Base-by-base conservation (phyloP, 2,888 invertebrate genomes). In the Drosophila mulleri region DNA sequence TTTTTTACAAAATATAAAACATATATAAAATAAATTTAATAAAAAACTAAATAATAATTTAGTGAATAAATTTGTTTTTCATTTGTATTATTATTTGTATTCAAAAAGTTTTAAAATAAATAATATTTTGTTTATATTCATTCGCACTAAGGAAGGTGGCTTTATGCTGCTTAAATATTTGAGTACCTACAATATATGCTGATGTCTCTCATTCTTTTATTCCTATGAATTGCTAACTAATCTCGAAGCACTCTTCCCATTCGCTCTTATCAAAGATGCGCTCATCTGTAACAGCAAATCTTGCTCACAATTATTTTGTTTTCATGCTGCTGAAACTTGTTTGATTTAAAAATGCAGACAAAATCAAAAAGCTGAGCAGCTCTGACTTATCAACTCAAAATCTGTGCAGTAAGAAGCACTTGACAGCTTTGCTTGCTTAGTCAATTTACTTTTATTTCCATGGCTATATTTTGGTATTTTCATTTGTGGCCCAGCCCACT, bases 321-420 rank as follows among this genome's bases (percentile, higher is more conserved):
- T 50, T 32, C 50, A 32, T 48, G 12, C 18, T n/a, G 50, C 14
- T 35, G 20, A 50, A 50, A 35, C 32, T 50, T 35, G 14, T 11
- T 50, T 50, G 12, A 50, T 50, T 20, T 35, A 7, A 32, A n/a
- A 32, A 20, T 20, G 20, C 18, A 3, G 18, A 20, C 8, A 8
- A 14, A 50, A 29, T 11, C n/a, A 26, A 11, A 26, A 7, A 39
- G 3, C n/a, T 12, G 53, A 4, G 2, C 29, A 47, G 29, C 16
- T 47, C 47, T 2, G 50, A 14, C 50, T 18, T 56, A 29, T 56
- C 56, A 32, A 56, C 44, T 20, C n/a, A 18, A 11, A 57, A 42
- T 44, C 42, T 44, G 44, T 57, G 20, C 44, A 45, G 12, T 37
- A 18, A 35, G 18, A 0, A 52, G 11, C 11, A n/a, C 37, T 39